A percentile compares a stretch with the other conserved stretches of the same genome.
These are phyloP conservation scores for Crenuchus spilurus DNA, from an alignment of 2,797 vertebrate species.

Conservation along the genomic window DNA sequence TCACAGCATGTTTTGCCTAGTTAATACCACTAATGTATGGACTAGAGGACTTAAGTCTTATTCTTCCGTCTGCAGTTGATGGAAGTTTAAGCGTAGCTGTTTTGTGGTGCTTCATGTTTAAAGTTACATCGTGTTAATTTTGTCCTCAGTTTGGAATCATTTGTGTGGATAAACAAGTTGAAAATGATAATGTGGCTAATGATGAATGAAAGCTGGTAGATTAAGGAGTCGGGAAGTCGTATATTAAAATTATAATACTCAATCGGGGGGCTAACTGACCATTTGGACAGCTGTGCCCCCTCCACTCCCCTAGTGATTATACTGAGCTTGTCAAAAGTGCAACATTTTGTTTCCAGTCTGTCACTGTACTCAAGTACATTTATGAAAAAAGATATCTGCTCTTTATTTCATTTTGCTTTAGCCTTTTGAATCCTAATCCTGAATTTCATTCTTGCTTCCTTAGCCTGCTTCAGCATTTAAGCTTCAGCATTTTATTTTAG, in stretches of 20 bases:
- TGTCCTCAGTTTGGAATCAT: background rate
- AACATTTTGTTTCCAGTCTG: no score
- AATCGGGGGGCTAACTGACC: no score
- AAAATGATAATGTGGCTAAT: slow-evolving; percentile 5
- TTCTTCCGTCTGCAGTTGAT: background rate
- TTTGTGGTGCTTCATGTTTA: slow-evolving; percentile 43
- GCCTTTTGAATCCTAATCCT: background rate
- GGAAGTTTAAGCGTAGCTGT: slow-evolving; percentile 19
- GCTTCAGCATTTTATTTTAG: background rate
- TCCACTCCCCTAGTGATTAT: no score
- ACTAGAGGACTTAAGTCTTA: background rate
- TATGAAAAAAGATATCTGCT: background rate
- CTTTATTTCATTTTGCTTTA: no score
- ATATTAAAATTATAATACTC: no score
- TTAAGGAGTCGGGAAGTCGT: background rate
- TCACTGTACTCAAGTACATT: no score
- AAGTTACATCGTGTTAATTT: slow-evolving; percentile 28
- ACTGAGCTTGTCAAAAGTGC: no score
- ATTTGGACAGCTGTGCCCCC: no score
- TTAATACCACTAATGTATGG: background rate
- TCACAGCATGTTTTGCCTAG: slow-evolving; percentile 25
- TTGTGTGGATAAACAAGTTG: slow-evolving; percentile 7
- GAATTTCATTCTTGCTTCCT: background rate
- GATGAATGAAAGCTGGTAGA: slow-evolving; percentile 1
- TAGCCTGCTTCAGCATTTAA: no score